Conservation (phyloP, 2,888 invertebrate species). For the Dascillus cervinus region DNA sequence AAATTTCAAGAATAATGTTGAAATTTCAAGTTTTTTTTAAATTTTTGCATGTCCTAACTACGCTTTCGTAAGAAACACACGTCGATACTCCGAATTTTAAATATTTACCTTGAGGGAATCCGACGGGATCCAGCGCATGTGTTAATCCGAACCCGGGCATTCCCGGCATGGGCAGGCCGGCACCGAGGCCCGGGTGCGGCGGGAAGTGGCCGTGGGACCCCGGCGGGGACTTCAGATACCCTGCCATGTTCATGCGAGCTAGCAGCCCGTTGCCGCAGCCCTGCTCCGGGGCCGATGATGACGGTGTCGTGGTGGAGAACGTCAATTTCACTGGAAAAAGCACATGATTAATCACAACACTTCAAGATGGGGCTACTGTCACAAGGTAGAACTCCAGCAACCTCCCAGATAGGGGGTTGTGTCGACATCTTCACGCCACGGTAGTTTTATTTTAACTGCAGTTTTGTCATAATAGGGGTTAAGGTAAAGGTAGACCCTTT, state of each 20-base stretch:
- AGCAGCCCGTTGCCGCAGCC: conserved; percentile 19
- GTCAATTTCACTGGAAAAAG: conserved; percentile 27
- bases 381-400: no score
- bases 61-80: no score
- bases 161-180: conserved; percentile 32
- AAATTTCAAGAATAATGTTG: no score
- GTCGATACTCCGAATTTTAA: conserved; percentile 3
- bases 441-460: no score
- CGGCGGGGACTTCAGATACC: conserved; percentile 31
- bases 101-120: conserved; percentile 38
- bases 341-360: no score
- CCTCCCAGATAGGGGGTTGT: no score
- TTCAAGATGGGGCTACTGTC: no score
- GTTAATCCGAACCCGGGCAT: conserved; percentile 33
- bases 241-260: conserved; percentile 34
- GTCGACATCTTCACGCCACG: no score
- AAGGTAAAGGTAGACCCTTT: no score
- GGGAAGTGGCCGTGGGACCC: conserved; percentile 28
- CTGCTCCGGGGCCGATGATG: conserved; percentile 15
- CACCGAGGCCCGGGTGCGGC: conserved; percentile 29
- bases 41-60: no score
- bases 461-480: no score
- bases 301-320: conserved; percentile 17
- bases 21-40: no score
- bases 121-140: conserved; percentile 35